phyloP scores from a whole-genome alignment of 2,888 invertebrate genomes.

The Antitype chi region DNA sequence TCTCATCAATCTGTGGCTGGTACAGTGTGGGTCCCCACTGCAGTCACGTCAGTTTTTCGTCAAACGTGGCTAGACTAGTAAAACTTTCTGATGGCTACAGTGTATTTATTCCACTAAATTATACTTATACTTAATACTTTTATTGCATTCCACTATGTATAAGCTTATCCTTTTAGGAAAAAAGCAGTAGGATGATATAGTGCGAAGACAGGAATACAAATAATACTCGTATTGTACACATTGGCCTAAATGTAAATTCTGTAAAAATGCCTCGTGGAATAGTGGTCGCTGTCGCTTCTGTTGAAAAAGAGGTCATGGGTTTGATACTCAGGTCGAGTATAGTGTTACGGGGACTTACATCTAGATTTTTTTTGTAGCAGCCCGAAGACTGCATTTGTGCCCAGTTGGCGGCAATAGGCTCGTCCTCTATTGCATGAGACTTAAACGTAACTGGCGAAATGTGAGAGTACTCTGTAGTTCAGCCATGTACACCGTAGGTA shows the following conservation, averaged over 20 bases:
- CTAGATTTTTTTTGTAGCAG: background rate
- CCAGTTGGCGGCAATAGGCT: background rate
- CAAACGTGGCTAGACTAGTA: background rate
- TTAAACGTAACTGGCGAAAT: background rate
- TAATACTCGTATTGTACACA: background rate
- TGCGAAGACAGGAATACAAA: background rate
- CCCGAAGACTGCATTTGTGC: background rate
- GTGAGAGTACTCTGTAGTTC: background rate
- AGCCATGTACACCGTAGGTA: background rate
- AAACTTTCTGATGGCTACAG: background rate
- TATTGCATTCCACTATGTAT: no score
- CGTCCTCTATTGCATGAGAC: background rate
- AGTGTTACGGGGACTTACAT: background rate
- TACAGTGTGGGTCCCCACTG: background rate
- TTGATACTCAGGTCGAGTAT: background rate
- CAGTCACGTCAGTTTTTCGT: background rate
- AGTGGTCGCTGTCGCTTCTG: background rate
- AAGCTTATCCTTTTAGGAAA: background rate
- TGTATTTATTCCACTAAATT: background rate
- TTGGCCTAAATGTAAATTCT: background rate
- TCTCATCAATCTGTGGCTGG: background rate
- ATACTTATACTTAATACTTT: no score
- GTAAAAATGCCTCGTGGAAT: background rate
- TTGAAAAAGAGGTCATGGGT: background rate
- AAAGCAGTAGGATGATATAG: background rate